phyloP scores from a whole-genome alignment of 2,888 invertebrate species.

The Megastigmus dorsalis region DNA sequence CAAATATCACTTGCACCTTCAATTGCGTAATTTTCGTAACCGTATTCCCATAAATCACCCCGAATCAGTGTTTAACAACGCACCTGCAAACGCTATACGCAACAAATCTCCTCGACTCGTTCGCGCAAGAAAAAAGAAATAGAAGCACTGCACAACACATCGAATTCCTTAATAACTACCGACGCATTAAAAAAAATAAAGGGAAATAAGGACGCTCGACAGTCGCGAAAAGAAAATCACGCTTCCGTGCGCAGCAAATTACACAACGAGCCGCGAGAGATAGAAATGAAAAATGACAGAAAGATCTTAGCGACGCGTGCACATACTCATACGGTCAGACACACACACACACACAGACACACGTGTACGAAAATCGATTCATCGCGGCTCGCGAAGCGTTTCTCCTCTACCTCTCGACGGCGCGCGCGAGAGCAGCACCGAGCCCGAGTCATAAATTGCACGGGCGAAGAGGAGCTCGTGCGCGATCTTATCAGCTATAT shows the following conservation, averaged over 20 bases:
- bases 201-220: neutral
- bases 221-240: conserved; percentile 14
- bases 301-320: neutral
- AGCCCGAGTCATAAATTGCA: conserved; percentile 44
- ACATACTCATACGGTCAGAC: neutral
- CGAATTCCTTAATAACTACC: neutral
- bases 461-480: conserved; percentile 56
- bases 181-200: neutral
- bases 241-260: conserved; percentile 18
- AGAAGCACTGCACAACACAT: neutral
- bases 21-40: conserved; percentile 7
- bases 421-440: too few relatives aligned
- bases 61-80: conserved; percentile 3
- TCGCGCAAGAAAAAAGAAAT: too few relatives aligned
- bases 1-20: neutral
- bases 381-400: conserved; percentile 6
- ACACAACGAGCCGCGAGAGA: neutral
- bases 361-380: conserved; percentile 43
- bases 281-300: conserved; percentile 13
- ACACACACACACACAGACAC: neutral
- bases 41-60: neutral
- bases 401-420: neutral
- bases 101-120: too few relatives aligned
- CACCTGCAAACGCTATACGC: neutral
- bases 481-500: conserved; percentile 61